Evolutionary conservation across 2,113 vertebrate species (phyloP).

Genomic region (Pedetes capensis): DNA sequence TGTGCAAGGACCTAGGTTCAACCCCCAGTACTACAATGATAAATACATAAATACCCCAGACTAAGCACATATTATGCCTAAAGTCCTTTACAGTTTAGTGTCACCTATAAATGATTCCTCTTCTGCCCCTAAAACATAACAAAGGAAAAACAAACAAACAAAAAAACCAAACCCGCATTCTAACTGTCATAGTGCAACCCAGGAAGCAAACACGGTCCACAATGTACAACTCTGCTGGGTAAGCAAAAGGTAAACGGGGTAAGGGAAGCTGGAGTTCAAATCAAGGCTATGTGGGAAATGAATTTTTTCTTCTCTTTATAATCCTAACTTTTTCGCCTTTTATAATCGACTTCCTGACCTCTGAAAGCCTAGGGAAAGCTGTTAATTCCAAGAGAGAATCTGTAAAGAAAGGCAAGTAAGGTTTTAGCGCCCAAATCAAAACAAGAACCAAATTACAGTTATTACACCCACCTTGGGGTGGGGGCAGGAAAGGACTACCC

Average conservation of each 20-base stretch:
- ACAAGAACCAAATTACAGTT: not conserved
- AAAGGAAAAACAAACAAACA: not conserved
- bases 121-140: not conserved
- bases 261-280: not conserved
- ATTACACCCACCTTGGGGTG: not conserved
- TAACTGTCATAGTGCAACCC: not conserved
- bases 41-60: too few relatives aligned
- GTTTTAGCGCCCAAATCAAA: not conserved
- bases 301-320: conserved; percentile 5
- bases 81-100: not conserved
- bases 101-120: not conserved
- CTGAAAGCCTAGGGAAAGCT: conserved; percentile 12
- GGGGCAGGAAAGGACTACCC: not conserved
- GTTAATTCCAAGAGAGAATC: not conserved
- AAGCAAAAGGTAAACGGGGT: not conserved
- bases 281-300: not conserved
- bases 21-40: too few relatives aligned
- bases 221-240: not conserved
- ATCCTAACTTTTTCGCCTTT: not conserved
- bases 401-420: not conserved
- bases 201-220: not conserved
- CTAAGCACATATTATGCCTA: not conserved
- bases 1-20: too few relatives aligned
- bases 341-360: not conserved
- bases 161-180: not conserved